Conservation (phyloP, 1,140 invertebrate genomes). For the Pseudomyrmex gracilis region DNA sequence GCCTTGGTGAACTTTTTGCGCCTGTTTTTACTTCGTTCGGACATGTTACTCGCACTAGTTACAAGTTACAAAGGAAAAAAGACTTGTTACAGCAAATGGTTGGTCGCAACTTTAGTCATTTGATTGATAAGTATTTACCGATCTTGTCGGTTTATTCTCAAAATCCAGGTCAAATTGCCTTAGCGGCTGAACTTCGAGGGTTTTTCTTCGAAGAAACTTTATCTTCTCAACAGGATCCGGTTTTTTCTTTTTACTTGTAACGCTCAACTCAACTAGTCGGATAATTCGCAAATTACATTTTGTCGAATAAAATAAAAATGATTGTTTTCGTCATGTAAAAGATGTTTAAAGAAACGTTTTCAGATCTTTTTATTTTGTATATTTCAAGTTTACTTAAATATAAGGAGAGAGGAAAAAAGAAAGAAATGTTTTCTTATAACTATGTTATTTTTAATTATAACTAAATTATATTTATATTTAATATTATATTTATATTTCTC, state of each 20-base stretch:
- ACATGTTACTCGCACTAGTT: constrained; percentile 38
- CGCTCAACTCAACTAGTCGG: neutral
- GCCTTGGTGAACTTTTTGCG: neutral
- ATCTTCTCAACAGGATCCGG: neutral
- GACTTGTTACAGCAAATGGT: neutral
- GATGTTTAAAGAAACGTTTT: neutral
- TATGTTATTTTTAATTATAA: neutral
- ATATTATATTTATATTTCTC: no score
- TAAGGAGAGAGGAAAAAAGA: no score
- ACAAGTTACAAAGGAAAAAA: constrained; percentile 28
- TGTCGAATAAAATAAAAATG: constrained; percentile 7
- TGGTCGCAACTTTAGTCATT: constrained; percentile 29
- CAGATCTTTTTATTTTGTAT: no score
- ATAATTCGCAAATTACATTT: constrained; percentile 15
- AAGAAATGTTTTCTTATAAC: no score
- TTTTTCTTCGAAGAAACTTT: constrained; percentile 39
- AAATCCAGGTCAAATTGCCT: constrained; percentile 61
- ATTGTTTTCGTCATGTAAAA: neutral
- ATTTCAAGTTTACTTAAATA: no score
- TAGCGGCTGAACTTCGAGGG: constrained; percentile 43
- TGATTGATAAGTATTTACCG: constrained; percentile 58
- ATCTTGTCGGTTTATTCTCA: constrained; percentile 49
- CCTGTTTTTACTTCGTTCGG: no score
- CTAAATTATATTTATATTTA: no score
- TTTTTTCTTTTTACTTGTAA: neutral